phyloP scores from a whole-genome alignment of 2,888 invertebrate species.

The Amaurobius ferox region DNA sequence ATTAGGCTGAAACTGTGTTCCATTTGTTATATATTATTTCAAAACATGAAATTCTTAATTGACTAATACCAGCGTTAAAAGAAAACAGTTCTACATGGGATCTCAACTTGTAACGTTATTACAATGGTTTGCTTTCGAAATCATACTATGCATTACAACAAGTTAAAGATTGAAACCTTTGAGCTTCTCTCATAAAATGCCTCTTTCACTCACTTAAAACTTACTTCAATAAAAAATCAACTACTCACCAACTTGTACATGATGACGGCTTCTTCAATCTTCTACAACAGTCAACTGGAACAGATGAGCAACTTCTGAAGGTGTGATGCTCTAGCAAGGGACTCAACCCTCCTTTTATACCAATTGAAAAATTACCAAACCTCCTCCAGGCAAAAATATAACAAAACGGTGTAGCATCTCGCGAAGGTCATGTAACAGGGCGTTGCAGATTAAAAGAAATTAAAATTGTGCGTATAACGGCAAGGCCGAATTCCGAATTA shows the following conservation, averaged over 20 bases:
- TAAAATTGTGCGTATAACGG: conserved; percentile 22
- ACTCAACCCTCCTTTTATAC: not conserved
- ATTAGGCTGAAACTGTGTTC: too few relatives aligned
- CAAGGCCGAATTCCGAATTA: conserved; percentile 38
- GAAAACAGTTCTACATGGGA: too few relatives aligned
- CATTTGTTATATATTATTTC: too few relatives aligned
- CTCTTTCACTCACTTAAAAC: too few relatives aligned
- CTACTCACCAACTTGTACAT: conserved; percentile 65
- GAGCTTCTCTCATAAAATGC: too few relatives aligned
- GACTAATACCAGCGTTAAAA: too few relatives aligned
- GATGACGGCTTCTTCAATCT: conserved; percentile 20
- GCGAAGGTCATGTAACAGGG: conserved; percentile 63
- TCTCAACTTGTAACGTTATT: too few relatives aligned
- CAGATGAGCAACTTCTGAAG: not conserved
- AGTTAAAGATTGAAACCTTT: too few relatives aligned
- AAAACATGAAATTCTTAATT: too few relatives aligned
- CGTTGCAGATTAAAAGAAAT: conserved; percentile 29
- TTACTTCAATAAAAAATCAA: too few relatives aligned
- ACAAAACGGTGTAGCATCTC: conserved; percentile 7
- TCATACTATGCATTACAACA: too few relatives aligned
- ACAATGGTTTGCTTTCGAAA: too few relatives aligned
- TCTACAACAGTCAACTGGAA: not conserved
- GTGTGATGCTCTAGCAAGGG: not conserved
- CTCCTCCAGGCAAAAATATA: not conserved
- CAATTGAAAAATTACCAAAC: not conserved